phyloP scores from a whole-genome alignment of 1,140 invertebrate species.

The Hylaeus anthracinus region DNA sequence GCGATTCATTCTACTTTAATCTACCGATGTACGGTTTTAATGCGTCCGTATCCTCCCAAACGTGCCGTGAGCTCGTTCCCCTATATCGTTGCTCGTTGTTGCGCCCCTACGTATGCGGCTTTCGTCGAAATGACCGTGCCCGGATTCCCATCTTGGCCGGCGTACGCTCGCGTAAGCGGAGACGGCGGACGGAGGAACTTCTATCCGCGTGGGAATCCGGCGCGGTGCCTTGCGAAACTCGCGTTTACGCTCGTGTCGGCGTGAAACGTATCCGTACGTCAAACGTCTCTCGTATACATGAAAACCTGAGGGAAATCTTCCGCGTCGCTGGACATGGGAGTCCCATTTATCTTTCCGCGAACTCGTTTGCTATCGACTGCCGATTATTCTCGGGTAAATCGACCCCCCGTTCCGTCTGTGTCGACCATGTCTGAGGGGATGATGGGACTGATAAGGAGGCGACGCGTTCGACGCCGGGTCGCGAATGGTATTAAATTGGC shows the following conservation, averaged over 20 bases:
- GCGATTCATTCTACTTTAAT: conserved; percentile 40
- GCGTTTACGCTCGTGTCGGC: conserved; percentile 37
- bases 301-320: conserved; percentile 80
- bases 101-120: conserved; percentile 47
- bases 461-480: no score
- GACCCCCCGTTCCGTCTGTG: background rate
- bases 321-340: conserved; percentile 71
- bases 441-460: no score
- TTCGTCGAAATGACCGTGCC: conserved; percentile 52
- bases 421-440: no score
- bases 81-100: conserved; percentile 46
- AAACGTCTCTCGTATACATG: conserved; percentile 67
- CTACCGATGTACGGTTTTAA: conserved; percentile 37
- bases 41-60: conserved; percentile 16
- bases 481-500: no score
- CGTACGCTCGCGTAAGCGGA: conserved; percentile 23
- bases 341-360: conserved; percentile 75
- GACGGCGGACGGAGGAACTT: conserved; percentile 19
- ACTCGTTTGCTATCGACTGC: conserved; percentile 1
- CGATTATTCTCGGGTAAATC: conserved; percentile 46
- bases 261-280: conserved; percentile 54
- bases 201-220: conserved; percentile 43
- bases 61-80: conserved; percentile 9
- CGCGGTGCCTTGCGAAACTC: conserved; percentile 51
- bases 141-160: conserved; percentile 49